Conservation (phyloP, 2,888 invertebrate genomes). For the Agelastica alni region DNA sequence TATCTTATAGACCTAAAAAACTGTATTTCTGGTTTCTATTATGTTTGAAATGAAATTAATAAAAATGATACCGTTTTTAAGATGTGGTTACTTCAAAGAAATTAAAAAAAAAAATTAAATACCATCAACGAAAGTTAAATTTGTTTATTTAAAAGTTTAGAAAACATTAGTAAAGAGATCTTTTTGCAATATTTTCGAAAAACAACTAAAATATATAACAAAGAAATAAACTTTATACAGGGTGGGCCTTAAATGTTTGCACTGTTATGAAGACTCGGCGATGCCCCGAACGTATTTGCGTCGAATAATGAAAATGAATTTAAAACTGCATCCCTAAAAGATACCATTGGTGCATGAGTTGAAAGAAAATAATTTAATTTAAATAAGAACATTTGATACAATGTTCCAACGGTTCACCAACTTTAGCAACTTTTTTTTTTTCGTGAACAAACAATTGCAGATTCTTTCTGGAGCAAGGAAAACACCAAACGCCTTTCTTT, state of each 20-base stretch:
- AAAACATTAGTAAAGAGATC: conserved; percentile 20
- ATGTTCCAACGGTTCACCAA: conserved; percentile 12
- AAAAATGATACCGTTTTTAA: too few species aligned
- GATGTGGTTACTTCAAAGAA: too few species aligned
- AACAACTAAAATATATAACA: too few species aligned
- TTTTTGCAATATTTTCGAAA: conserved; percentile 3
- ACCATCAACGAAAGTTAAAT: conserved; percentile 3
- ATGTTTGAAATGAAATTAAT: too few species aligned
- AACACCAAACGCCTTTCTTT: conserved; percentile 19
- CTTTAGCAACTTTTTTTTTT: conserved; percentile 22
- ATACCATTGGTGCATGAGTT: conserved; percentile 4
- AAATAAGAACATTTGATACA: conserved; percentile 6
- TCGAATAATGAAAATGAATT: background rate
- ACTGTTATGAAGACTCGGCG: too few species aligned
- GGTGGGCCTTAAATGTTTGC: too few species aligned
- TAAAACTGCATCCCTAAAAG: background rate
- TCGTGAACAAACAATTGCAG: conserved; percentile 13
- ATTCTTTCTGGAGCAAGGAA: background rate
- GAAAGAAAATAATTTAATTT: conserved; percentile 11
- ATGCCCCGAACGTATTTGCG: background rate
- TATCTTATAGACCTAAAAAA: too few species aligned
- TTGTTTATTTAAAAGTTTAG: conserved; percentile 23
- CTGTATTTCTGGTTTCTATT: too few species aligned
- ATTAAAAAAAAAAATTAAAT: background rate
- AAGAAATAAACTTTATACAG: too few species aligned